Percentiles rank a stretch among this genome's conserved stretches.
phyloP scores from a whole-genome alignment of 35 echinoderm and acorn worm species.

The Antedon bifida region DNA sequence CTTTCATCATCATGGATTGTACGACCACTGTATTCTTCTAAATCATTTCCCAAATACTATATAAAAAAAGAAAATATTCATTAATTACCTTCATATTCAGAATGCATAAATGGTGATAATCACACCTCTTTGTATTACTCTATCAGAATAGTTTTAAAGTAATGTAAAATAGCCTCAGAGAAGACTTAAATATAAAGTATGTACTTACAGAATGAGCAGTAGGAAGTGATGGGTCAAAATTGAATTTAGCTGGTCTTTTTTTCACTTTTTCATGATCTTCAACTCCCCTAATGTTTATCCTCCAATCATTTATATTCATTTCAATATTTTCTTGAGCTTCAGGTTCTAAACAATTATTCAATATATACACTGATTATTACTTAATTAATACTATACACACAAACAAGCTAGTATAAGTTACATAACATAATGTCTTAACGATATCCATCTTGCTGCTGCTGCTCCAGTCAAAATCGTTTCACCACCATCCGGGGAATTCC shows the following conservation, averaged over 20 bases:
- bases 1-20: slow-evolving; percentile 89
- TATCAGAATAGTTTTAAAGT: background rate
- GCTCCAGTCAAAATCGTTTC: too few relatives aligned
- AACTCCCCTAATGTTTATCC: slow-evolving; percentile 46
- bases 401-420: too few relatives aligned
- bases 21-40: slow-evolving; percentile 95
- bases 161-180: background rate
- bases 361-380: too few relatives aligned
- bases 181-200: too few relatives aligned
- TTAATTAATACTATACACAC: too few relatives aligned
- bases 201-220: slow-evolving; percentile 87
- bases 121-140: background rate
- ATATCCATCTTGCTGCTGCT: too few relatives aligned
- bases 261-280: slow-evolving; percentile 50
- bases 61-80: background rate
- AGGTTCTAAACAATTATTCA: background rate
- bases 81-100: background rate
- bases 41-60: slow-evolving; percentile 78
- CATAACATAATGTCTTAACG: too few relatives aligned
- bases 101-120: background rate
- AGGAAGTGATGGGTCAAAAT: slow-evolving; percentile 86
- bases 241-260: slow-evolving; percentile 65
- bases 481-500: too few relatives aligned
- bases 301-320: slow-evolving; percentile 18
- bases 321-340: background rate